Conservation (phyloP, 2,888 invertebrate species). For the Ditylenchus weischeri region DNA sequence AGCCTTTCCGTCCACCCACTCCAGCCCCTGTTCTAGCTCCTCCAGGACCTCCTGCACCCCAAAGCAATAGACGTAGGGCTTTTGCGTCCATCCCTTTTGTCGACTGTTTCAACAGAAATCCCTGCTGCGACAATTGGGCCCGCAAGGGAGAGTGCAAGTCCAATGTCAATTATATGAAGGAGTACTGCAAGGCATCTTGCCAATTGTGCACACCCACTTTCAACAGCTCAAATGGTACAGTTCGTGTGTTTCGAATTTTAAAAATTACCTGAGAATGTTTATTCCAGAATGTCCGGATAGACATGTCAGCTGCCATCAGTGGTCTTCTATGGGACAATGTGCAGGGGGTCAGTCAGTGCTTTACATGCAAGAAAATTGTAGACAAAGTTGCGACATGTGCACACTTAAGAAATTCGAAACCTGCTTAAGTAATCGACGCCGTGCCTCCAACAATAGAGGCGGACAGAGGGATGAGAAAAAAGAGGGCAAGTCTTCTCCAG, state of each 20-base stretch:
- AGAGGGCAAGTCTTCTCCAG: not conserved
- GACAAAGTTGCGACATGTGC: constrained; percentile 49
- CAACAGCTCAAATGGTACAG: constrained; percentile 46
- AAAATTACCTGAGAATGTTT: not conserved
- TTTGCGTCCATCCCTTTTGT: constrained; percentile 35
- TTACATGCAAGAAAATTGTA: constrained; percentile 56
- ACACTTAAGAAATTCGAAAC: not conserved
- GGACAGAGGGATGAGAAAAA: not conserved
- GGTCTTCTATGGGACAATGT: constrained; percentile 36
- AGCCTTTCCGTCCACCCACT: constrained; percentile 4
- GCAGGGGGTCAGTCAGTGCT: constrained; percentile 18
- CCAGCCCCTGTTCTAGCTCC: not conserved
- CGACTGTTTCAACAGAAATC: constrained; percentile 53
- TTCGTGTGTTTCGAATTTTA: not conserved
- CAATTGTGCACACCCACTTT: constrained; percentile 45
- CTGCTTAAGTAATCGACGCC: constrained; percentile 9
- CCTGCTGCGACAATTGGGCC: constrained; percentile 56
- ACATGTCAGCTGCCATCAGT: constrained; percentile 49
- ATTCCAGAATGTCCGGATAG: constrained; percentile 50
- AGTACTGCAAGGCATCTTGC: constrained; percentile 53
- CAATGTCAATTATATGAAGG: constrained; percentile 51
- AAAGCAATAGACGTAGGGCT: constrained; percentile 3
- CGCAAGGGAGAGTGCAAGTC: constrained; percentile 43
- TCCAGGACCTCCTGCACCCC: not conserved
- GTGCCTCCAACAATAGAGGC: not conserved